Evolutionary conservation across 2,113 vertebrate genomes (phyloP), one percentile per base, ranked within the genome.

Genomic region (Dinomys branickii): DNA sequence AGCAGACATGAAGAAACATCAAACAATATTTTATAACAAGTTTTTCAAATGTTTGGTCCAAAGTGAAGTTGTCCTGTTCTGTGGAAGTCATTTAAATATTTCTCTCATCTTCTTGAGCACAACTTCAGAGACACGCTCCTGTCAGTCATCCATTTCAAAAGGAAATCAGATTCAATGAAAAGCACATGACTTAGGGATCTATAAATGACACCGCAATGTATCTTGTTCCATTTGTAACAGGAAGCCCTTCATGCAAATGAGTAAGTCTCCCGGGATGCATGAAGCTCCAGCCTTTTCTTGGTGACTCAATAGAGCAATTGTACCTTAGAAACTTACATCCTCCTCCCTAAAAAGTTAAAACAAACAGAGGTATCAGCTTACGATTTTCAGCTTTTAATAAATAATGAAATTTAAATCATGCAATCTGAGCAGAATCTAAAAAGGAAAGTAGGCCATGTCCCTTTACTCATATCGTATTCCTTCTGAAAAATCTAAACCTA

Each of bases 151-250:
- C 96, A 93, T 95, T 98, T 90, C 90, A 80, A 41, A 92, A 90
- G 65, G 80, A 71, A 90, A 95, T 88, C 91, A 95, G 56, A 85
- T 88, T 83, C 95, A 83, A 91, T 95, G 58, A 50, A 5, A 69
- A 63, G 63, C 58, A 91, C 97, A 97, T 96, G 97, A 98, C 85
- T 98, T 98, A 99, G 92, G 99, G 99, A 97, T 99, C 99, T 78
- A 99, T 99, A 98, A 99, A 99, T 14, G 99, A 99, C 96, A 99
- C 99, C 86, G 99, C 99, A 41, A 99, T 99, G 98, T 99, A 99
- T 98, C 99, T 99, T 12, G 99, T 99, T 97, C 99, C 99, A 19
- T 99, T 99, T 97, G 99, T 99, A 92, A 99, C 99, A 73, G 99
- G 99, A 97, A 99, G 99, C 97, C 99, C 99, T 99, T 99, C 99